Conservation (phyloP, 2,888 invertebrate genomes). For the Aquatica leii region DNA sequence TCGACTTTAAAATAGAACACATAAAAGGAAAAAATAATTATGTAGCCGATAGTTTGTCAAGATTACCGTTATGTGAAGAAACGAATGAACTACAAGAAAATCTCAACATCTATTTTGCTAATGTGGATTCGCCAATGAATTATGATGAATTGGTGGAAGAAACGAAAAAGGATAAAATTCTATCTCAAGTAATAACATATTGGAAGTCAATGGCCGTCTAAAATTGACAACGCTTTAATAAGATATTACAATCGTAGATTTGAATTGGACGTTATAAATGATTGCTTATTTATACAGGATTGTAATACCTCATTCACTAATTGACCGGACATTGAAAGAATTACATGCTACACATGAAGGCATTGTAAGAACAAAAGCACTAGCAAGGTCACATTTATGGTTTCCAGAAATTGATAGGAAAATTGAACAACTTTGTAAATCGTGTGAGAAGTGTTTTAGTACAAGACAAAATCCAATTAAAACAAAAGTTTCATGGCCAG, state of each 20-base stretch:
- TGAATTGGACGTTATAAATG: background rate
- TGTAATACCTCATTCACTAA: background rate
- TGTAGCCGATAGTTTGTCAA: background rate
- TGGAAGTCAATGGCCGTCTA: background rate
- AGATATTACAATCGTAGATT: background rate
- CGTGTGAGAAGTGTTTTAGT: background rate
- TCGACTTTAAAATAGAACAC: background rate
- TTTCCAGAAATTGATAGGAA: background rate
- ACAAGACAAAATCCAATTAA: background rate
- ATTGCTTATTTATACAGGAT: background rate
- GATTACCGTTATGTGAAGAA: background rate
- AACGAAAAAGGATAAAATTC: background rate
- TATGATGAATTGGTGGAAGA: background rate
- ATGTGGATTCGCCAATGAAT: background rate
- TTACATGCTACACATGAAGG: background rate
- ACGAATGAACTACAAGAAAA: background rate
- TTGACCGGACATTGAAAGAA: background rate
- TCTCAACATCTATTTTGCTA: background rate
- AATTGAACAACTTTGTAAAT: background rate
- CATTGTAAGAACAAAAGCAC: background rate
- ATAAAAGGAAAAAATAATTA: background rate
- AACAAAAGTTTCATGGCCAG: background rate
- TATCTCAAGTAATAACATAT: background rate
- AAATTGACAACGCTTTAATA: background rate
- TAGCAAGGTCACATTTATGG: background rate